Base-by-base conservation (phyloP, 2,888 invertebrate genomes). In the Adelphocoris suturalis region DNA sequence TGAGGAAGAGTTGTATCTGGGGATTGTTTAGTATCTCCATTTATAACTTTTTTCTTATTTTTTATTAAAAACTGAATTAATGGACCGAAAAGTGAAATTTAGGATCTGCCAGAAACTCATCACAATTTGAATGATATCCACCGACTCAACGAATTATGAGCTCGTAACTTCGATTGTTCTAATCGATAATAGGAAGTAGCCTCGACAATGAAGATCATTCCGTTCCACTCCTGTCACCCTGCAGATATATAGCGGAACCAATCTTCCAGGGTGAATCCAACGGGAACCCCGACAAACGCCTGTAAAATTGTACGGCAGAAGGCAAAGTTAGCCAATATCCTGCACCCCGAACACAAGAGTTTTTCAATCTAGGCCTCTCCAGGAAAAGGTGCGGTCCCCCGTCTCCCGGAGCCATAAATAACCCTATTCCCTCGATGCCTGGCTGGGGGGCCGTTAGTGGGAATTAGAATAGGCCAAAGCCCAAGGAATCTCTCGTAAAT, bases 401-500 rank as follows among this genome's bases (percentile, higher is more conserved):
- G 82, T 82, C 52, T 48, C 19, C 52, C 9, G 14, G 13, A 75
- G 19, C 61, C 86, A 86, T 86, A 86, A 86, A 86, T 86, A 86
- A 86, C 86, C 86, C 48, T 86, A 86, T 86, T 86, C 86, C 86
- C 68, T 28, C 48, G 86, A 13, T 46, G 48, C 86, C 28, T n/a
- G 48, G 47, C 48, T 80, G 81, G 19, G 27, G 37, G 55, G 76
- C 47, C 75, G 61, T 86, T 86, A 86, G 86, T 75, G 86, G 47
- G 86, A 86, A 86, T 86, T 86, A 86, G 86, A 86, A 86, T 86
- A 86, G 75, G 86, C 86, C 86, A 57, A 75, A 86, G 86, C 68
- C 82, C 82, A 48, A 75, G 85, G 86, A 86, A 86, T 86, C 86
- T 86, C 75, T 75, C 86, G 86, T 86, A 86, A 86, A 86, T 86